Evolutionary conservation across 1,140 invertebrate species (phyloP).

Genomic region (Physella acuta): DNA sequence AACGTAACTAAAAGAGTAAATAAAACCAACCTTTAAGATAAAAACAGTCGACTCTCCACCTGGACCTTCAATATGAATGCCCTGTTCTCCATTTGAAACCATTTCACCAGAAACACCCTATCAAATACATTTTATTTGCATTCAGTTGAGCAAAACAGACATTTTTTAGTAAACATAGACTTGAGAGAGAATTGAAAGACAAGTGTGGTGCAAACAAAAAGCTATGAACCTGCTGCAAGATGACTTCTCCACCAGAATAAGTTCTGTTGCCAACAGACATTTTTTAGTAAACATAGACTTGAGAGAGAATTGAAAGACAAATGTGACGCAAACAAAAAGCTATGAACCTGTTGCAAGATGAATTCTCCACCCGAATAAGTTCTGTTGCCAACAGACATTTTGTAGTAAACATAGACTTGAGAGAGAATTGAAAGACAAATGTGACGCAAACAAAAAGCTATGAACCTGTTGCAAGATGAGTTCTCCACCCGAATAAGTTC

Average conservation of each 20-base stretch:
- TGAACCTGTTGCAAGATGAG: constrained; percentile 20
- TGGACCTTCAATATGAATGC: constrained; percentile 30
- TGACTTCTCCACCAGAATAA: constrained; percentile 3
- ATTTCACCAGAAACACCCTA: constrained; percentile 40
- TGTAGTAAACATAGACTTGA: neutral
- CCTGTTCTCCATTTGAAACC: constrained; percentile 22
- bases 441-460: neutral
- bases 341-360: constrained; percentile 18
- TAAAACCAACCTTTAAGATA: constrained; percentile 45
- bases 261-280: neutral
- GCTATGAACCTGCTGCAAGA: constrained; percentile 17
- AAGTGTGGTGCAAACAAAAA: neutral
- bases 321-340: neutral
- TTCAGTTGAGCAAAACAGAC: too few species aligned
- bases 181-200: neutral
- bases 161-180: neutral
- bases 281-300: neutral
- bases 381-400: neutral
- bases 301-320: neutral
- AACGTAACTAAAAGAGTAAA: constrained; percentile 16
- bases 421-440: neutral
- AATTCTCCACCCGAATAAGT: neutral
- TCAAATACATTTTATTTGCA: too few species aligned
- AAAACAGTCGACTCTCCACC: constrained; percentile 49
- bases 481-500: neutral